Evolutionary conservation across 1,140 invertebrate genomes (phyloP).

Genomic region (Liolophura sinensis): DNA sequence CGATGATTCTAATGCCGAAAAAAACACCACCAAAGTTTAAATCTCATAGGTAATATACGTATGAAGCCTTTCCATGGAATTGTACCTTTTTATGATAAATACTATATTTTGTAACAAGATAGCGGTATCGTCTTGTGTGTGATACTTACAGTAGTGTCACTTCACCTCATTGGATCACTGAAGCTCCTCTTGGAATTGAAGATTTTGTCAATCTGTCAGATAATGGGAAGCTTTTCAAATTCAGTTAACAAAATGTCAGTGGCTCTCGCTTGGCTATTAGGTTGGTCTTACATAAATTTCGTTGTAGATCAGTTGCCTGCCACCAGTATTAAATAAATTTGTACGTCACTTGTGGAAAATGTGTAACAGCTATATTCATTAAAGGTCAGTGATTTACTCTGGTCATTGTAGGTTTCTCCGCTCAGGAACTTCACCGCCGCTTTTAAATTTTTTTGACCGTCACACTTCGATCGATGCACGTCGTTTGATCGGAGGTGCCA

Average conservation of each 20-base stretch:
- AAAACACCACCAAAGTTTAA: conserved; percentile 24
- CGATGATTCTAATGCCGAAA: conserved; percentile 39
- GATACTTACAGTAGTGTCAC: too few species aligned
- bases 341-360: neutral
- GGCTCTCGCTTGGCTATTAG: neutral
- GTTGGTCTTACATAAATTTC: neutral
- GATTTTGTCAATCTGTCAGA: neutral
- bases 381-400: too few species aligned
- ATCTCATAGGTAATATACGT: conserved; percentile 22
- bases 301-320: neutral
- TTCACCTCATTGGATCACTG: too few species aligned
- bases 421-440: too few species aligned
- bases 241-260: neutral
- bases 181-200: neutral
- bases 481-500: too few species aligned
- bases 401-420: too few species aligned
- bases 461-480: too few species aligned
- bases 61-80: neutral
- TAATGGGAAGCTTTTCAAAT: neutral
- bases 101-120: neutral
- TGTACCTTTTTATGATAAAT: neutral
- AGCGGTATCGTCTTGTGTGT: neutral
- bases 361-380: too few species aligned
- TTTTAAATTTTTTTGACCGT: too few species aligned
- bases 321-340: too few species aligned